These are phyloP conservation scores for Tubulanus polymorphus DNA, from an alignment of 2,888 invertebrate genomes.

Conservation along the genomic window DNA sequence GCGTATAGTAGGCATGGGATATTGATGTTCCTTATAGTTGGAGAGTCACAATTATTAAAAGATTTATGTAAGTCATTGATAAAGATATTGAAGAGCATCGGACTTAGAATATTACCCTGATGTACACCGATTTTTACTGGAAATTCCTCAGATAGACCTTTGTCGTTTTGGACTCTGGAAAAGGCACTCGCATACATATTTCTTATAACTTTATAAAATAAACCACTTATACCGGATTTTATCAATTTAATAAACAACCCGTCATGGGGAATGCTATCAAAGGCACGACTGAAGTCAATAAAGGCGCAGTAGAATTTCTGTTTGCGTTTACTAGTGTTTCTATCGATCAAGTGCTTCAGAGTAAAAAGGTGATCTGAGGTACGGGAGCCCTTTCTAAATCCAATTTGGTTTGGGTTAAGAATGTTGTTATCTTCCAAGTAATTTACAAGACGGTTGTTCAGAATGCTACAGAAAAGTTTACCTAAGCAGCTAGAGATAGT, in stretches of 20 bases:
- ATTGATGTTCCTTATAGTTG: no score
- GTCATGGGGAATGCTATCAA: not conserved
- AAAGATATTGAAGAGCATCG: not conserved
- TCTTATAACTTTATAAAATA: not conserved
- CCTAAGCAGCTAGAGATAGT: conserved; percentile 14
- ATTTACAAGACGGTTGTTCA: conserved; percentile 11
- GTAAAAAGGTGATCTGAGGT: conserved; percentile 15
- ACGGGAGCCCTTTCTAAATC: conserved; percentile 13
- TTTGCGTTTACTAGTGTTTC: no score
- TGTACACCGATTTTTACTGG: not conserved
- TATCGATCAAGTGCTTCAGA: no score
- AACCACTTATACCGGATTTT: not conserved
- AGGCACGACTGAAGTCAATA: not conserved
- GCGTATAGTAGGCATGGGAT: no score
- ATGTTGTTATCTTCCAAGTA: conserved; percentile 16
- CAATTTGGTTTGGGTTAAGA: conserved; percentile 16
- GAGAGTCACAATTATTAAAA: no score
- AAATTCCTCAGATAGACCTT: not conserved
- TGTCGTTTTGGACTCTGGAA: not conserved
- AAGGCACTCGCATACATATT: not conserved
- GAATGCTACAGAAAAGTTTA: conserved; percentile 13
- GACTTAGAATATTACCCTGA: not conserved
- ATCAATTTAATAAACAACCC: not conserved
- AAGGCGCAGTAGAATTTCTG: not conserved
- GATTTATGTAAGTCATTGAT: not conserved